Evolutionary conservation across 2,888 invertebrate species (phyloP).

Genomic region (Drosophila emarginata): DNA sequence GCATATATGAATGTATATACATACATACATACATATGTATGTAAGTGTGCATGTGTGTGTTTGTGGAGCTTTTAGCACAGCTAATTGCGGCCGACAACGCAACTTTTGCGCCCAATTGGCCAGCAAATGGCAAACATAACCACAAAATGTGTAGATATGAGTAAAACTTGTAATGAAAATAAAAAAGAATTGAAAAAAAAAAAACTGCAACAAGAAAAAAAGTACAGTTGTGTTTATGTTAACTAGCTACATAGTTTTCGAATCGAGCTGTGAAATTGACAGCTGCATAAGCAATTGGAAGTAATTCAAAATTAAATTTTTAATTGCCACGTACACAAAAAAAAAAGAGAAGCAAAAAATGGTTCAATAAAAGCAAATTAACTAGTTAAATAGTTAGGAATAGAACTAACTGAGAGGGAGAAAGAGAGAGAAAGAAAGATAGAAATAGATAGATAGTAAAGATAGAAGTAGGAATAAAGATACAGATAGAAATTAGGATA

Average conservation of each 20-base stretch:
- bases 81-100: slow-evolving; percentile 40
- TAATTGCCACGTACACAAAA: not conserved
- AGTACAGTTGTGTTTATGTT: slow-evolving; percentile 38
- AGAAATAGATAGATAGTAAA: too few relatives aligned
- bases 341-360: not conserved
- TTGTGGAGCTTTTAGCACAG: slow-evolving; percentile 27
- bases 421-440: not conserved
- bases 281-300: slow-evolving; percentile 60
- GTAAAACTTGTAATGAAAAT: slow-evolving; percentile 5
- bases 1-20: not conserved
- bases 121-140: slow-evolving; percentile 34
- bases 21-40: not conserved
- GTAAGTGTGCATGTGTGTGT: not conserved
- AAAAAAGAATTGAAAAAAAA: not conserved
- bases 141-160: slow-evolving; percentile 24
- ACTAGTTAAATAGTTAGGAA: not conserved
- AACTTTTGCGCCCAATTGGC: slow-evolving; percentile 49
- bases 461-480: too few relatives aligned
- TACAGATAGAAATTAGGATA: too few relatives aligned
- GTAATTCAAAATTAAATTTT: slow-evolving; percentile 20
- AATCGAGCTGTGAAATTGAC: slow-evolving; percentile 35
- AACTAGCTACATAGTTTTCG: slow-evolving; percentile 30
- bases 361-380: not conserved
- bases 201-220: slow-evolving; percentile 2
- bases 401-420: not conserved